Evolutionary conservation across 1,140 invertebrate species (phyloP), one percentile per base, ranked within the genome.

Genomic region (Papilio machaon): DNA sequence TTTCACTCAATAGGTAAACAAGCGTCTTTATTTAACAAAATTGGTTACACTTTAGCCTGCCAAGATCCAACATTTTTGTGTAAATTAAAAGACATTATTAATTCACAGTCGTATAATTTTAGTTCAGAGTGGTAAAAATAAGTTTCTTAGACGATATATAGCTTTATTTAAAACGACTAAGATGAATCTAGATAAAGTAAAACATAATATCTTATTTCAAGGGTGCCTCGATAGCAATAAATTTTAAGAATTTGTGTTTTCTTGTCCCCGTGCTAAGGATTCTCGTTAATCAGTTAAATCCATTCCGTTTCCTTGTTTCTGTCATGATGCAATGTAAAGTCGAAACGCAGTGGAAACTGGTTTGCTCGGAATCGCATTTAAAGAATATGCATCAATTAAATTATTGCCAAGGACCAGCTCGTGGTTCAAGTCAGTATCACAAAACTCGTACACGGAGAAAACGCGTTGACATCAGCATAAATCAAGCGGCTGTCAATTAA

Each of bases 401-500:
- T 81, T 79, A 79, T 79, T 79, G 35, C 17, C 38, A 46, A 64
- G 54, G 35, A 79, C 77, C 35, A 46, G 58, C 58, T 35, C 52
- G 43, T 38, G 10, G 47, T 76, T 73, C 58, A 52, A 79, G 46
- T 81, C 54, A 60, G 83, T 89, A 90, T 87, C 85, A 82, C 84
- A 64, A 85, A 85, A 84, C 84, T 86, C 85, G 85, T 85, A 89
- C 82, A 82, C 77, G 58, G 84, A 85, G 85, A 88, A 91, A 90
- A 88, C 86, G 80, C 84, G 84, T 85, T 90, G 91, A 92, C 92
- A 93, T 91, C 87, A 80, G 86, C 85, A 92, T 94, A 94, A 94
- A 94, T 94, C 91, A 93, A 88, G 83, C 79, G 82, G 85, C 92
- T 93, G 92, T 92, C 93, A 94, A 94, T 94, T 93, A 94, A 91